A percentile compares a stretch with the other conserved stretches of the same genome.
Evolutionary conservation across 2,113 vertebrate genomes (phyloP).

Genomic region (Morone saxatilis): DNA sequence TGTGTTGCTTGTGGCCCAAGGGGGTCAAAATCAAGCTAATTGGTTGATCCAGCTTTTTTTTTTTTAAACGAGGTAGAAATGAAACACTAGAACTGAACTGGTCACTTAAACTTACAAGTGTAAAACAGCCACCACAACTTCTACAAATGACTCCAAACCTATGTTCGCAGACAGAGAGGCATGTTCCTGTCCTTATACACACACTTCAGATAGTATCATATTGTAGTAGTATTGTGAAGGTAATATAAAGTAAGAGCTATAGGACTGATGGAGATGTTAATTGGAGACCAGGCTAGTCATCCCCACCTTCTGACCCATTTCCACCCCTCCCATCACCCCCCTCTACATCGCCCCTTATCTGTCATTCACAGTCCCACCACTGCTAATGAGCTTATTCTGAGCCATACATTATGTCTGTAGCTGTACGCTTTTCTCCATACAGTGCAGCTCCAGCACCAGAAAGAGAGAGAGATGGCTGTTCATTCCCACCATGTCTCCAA

Average conservation of each 20-base stretch:
- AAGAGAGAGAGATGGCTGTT: slow-evolving; percentile 26
- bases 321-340: slow-evolving; percentile 36
- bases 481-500: slow-evolving; percentile 64
- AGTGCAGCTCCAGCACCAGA: slow-evolving; percentile 16
- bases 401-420: slow-evolving; percentile 57
- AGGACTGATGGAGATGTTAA: slow-evolving; percentile 72
- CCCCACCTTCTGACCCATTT: slow-evolving; percentile 69
- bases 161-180: not conserved
- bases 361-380: slow-evolving; percentile 56
- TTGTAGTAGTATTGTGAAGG: slow-evolving; percentile 1
- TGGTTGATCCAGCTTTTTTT: not conserved
- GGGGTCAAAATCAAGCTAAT: slow-evolving; percentile 1
- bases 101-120: not conserved
- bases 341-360: slow-evolving; percentile 52
- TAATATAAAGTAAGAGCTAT: slow-evolving; percentile 40
- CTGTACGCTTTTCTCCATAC: slow-evolving; percentile 25
- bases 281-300: slow-evolving; percentile 72
- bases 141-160: not conserved
- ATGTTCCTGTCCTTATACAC: not conserved
- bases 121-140: not conserved
- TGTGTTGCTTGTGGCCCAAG: not conserved
- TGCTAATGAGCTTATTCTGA: slow-evolving; percentile 70
- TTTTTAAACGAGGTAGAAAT: not conserved
- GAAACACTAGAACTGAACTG: not conserved
- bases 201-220: slow-evolving; percentile 11